A percentile compares a stretch with the other conserved stretches of the same genome.
These are phyloP conservation scores for Acanthoscelides obtectus DNA, from an alignment of 2,888 invertebrate genomes.

Conservation along the genomic window DNA sequence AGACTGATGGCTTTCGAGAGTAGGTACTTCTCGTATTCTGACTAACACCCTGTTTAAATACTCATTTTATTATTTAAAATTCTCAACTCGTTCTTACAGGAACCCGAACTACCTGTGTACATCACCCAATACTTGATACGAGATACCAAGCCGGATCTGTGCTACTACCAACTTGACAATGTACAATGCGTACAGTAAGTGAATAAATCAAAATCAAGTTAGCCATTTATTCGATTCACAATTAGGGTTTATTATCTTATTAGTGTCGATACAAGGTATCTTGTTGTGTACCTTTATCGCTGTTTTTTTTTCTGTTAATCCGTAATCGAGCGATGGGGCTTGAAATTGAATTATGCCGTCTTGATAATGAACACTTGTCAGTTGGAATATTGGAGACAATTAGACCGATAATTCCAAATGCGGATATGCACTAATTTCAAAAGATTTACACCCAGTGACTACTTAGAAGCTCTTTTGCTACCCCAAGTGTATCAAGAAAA, in stretches of 20 bases:
- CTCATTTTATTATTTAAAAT: no score
- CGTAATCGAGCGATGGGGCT: not conserved
- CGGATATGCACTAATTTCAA: no score
- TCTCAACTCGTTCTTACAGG: no score
- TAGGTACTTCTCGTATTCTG: no score
- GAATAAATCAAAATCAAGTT: not conserved
- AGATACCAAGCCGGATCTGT: not conserved
- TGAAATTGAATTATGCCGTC: not conserved
- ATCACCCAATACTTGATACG: no score
- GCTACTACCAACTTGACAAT: not conserved
- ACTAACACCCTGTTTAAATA: no score
- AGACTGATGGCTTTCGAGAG: no score
- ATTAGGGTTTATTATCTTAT: not conserved
- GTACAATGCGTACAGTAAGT: not conserved
- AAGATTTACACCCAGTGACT: no score
- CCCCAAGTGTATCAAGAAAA: no score
- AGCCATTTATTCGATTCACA: not conserved
- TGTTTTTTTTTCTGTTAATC: not conserved
- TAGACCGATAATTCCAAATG: not conserved
- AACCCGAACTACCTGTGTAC: no score
- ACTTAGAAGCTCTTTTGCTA: no score
- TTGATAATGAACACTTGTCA: not conserved
- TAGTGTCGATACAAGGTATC: not conserved
- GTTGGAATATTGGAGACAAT: not conserved
- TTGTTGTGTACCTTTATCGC: not conserved